Percentiles rank a stretch among this genome's conserved stretches.
Evolutionary conservation across 1,140 invertebrate genomes (phyloP).

Genomic region (Hirudo medicinalis): DNA sequence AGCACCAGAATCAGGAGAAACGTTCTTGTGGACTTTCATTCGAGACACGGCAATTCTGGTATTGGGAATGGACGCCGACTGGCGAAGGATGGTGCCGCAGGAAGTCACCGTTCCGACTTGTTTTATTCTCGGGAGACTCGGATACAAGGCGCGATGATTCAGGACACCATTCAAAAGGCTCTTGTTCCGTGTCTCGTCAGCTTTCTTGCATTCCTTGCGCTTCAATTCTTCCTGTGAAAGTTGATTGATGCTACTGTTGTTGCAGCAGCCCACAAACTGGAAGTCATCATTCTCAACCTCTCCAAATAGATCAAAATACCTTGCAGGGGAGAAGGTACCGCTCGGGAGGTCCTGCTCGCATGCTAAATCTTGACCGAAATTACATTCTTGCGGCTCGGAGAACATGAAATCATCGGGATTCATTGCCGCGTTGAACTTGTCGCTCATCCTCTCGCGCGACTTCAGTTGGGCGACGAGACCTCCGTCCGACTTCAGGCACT

Average conservation of each 20-base stretch:
- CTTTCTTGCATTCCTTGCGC: background rate
- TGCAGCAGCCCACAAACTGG: background rate
- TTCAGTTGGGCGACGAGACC: too few species aligned
- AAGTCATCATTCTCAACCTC: slow-evolving; percentile 4
- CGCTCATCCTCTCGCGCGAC: too few species aligned
- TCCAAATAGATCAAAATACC: background rate
- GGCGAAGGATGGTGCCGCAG: slow-evolving; percentile 9
- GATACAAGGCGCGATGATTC: background rate
- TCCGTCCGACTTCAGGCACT: too few species aligned
- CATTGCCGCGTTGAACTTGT: background rate
- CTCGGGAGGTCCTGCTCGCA: background rate
- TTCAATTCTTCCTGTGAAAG: background rate
- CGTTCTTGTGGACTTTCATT: background rate
- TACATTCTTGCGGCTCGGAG: background rate
- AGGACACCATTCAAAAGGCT: background rate
- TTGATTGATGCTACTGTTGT: background rate
- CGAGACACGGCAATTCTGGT: background rate
- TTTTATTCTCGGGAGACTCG: background rate
- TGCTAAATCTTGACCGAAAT: background rate
- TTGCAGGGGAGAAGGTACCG: background rate
- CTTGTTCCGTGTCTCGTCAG: background rate
- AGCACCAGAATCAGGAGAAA: background rate
- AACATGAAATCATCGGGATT: background rate
- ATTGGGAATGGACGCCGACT: slow-evolving; percentile 10
- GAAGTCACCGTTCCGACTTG: slow-evolving; percentile 2